Percentiles rank a stretch among this genome's conserved stretches.
Evolutionary conservation across 2,113 vertebrate genomes (phyloP).

Genomic region (Percina caprodes): DNA sequence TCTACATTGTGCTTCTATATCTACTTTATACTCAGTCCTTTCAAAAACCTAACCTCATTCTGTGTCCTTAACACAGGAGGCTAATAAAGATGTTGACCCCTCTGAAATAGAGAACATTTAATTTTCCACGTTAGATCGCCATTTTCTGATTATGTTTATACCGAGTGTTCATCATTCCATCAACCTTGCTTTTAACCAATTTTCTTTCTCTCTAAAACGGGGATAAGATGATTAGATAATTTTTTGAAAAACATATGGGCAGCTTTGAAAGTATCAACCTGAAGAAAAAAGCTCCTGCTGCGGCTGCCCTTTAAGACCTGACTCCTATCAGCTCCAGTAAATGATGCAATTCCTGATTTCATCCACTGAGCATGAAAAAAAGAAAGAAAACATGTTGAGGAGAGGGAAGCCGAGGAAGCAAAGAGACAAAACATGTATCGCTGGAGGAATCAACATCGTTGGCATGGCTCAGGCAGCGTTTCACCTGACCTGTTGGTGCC

Average conservation of each 20-base stretch:
- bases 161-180: background rate
- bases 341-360: constrained; percentile 37
- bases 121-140: background rate
- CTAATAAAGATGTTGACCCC: too few relatives aligned
- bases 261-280: too few relatives aligned
- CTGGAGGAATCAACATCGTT: constrained; percentile 17
- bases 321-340: constrained; percentile 7
- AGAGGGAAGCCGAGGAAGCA: background rate
- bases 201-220: background rate
- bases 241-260: background rate
- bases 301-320: constrained; percentile 29
- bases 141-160: background rate
- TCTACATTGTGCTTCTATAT: background rate
- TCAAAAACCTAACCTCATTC: too few relatives aligned
- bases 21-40: background rate
- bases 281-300: constrained; percentile 1
- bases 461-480: constrained; percentile 14
- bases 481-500: constrained; percentile 12
- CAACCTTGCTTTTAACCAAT: background rate
- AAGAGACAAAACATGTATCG: constrained; percentile 41
- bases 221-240: background rate
- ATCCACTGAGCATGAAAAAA: constrained; percentile 3
- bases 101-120: background rate
- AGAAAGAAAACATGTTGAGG: constrained; percentile 23
- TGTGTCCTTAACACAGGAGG: background rate